Evolutionary conservation across 2,113 vertebrate genomes (phyloP), one percentile per base, ranked within the genome.

Genomic region (Saguinus imperator): DNA sequence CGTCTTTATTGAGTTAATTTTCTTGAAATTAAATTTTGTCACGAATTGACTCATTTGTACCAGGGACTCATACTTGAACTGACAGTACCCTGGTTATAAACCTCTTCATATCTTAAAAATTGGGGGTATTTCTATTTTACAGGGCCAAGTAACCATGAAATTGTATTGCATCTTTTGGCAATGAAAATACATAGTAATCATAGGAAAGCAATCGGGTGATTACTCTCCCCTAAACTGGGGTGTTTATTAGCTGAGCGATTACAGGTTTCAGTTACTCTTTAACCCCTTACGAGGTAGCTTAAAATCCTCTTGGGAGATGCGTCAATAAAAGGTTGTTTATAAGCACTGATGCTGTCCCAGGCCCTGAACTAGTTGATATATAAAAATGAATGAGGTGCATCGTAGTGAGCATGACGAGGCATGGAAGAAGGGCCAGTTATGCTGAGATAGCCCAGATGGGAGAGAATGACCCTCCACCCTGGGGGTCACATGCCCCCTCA

Each of bases 121-220:
- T 43, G 87, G 91, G 96, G 58, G 29, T 77, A 8, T 96, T 97
- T 94, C 79, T 75, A n/a, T 83, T 85, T 96, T 73, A 48, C 89
- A 95, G 77, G 89, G 61, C 82, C 85, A 93, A 93, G 94, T 87
- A 81, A 89, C 97, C 81, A 58, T 96, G 96, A 94, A 93, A 95
- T 92, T 90, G 50, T 76, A 29, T 80, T 80, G 86, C 77, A 16
- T 95, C 95, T 90, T 95, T 76, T 87, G 95, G 95, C 96, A 76
- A 3, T 70, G 82, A 82, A 70, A 89, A 45, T 43, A 32, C 40
- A 0, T 7, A 29, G 94, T 83, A 21, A 93, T 89, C 73, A 37
- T 13, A 12, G 70, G 82, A 23, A 1, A 4, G 80, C 86, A 16
- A 3, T 18, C 0, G 8, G 52, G 61, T 6, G 32, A 45, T 72